Conservation (phyloP, 2,797 vertebrate genomes). For the Borostomias antarcticus region DNA sequence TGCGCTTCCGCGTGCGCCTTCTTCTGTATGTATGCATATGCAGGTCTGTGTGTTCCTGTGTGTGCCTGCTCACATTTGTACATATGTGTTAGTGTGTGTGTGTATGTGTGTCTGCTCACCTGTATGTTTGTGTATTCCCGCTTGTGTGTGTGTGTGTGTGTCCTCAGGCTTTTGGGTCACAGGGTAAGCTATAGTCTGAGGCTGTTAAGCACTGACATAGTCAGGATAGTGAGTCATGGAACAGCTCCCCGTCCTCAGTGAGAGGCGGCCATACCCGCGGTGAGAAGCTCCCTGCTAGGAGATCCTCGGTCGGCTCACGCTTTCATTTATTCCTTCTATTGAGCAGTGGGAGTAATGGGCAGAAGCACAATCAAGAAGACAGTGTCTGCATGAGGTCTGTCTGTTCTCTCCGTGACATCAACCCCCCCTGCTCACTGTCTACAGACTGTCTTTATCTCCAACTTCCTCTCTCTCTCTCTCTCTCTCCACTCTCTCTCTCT, state of each 20-base stretch:
- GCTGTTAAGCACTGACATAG: neutral
- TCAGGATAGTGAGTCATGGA: too few relatives aligned
- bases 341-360: conserved; percentile 10
- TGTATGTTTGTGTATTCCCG: neutral
- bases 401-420: conserved; percentile 1
- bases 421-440: neutral
- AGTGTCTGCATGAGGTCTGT: neutral
- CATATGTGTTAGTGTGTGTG: conserved; percentile 2
- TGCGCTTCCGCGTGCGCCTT: too few relatives aligned
- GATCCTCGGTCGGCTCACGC: neutral
- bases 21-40: neutral
- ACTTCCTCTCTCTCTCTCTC: conserved; percentile 2
- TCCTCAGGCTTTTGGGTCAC: neutral
- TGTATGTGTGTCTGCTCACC: conserved; percentile 19
- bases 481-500: conserved; percentile 6
- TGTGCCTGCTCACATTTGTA: conserved; percentile 7
- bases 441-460: neutral
- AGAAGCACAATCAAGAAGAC: neutral
- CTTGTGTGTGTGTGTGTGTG: conserved; percentile 10
- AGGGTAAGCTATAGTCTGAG: neutral
- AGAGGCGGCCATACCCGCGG: neutral
- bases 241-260: neutral
- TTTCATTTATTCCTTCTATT: conserved; percentile 12
- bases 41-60: neutral
- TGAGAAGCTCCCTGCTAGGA: too few relatives aligned